These are phyloP conservation scores for Cyclophora albipunctata DNA, from an alignment of 2,888 invertebrate genomes.

Conservation along the genomic window DNA sequence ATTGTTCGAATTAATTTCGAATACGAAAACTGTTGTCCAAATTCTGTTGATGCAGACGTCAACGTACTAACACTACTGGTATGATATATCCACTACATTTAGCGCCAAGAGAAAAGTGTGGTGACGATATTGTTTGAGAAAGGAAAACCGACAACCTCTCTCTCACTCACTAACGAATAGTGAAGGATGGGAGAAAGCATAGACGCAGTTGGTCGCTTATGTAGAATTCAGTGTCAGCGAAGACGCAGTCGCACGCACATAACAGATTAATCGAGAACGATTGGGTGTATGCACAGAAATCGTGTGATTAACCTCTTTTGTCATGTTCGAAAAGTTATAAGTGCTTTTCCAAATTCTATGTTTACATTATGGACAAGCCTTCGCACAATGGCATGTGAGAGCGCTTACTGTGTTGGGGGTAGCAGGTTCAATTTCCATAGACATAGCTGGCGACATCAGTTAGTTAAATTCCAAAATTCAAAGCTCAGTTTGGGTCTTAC, in stretches of 20 bases:
- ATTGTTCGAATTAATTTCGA: no score
- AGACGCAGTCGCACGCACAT: slow-evolving; percentile 29
- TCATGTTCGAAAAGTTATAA: not conserved
- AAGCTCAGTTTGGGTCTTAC: no score
- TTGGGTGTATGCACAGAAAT: slow-evolving; percentile 23
- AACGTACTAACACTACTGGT: slow-evolving; percentile 60
- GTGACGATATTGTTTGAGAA: slow-evolving; percentile 54
- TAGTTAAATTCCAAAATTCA: no score
- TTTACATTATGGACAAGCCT: not conserved
- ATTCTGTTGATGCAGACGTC: slow-evolving; percentile 44
- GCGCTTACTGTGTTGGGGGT: no score
- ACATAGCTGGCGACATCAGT: no score
- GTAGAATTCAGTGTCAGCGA: slow-evolving; percentile 66
- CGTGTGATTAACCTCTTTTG: slow-evolving; percentile 15
- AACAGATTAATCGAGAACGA: slow-evolving; percentile 18
- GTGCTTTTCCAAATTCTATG: not conserved
- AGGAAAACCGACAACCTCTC: slow-evolving; percentile 61
- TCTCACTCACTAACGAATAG: slow-evolving; percentile 33
- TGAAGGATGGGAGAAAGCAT: slow-evolving; percentile 48
- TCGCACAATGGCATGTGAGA: no score
- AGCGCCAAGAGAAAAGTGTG: slow-evolving; percentile 63
- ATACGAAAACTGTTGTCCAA: not conserved
- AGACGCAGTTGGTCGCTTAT: slow-evolving; percentile 60
- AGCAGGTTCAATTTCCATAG: no score
- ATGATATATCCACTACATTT: slow-evolving; percentile 40